Percentiles rank a stretch among this genome's conserved stretches.
These are phyloP conservation scores for Musca vetustissima DNA, from an alignment of 1,140 invertebrate genomes.

Conservation along the genomic window DNA sequence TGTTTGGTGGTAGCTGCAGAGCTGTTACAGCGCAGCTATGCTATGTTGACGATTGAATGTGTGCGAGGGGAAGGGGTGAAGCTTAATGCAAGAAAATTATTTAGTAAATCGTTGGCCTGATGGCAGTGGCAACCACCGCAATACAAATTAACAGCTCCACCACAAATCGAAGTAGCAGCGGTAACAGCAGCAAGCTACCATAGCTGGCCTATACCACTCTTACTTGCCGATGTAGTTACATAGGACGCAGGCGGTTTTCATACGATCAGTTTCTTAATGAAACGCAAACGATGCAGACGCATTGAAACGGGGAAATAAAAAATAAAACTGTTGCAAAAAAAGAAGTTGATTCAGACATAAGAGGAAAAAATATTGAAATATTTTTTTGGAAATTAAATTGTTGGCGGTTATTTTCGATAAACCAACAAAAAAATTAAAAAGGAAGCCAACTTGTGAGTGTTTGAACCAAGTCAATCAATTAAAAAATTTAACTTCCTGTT, in stretches of 20 bases:
- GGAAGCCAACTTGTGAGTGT: background rate
- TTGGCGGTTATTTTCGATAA: background rate
- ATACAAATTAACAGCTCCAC: background rate
- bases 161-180: background rate
- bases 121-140: too few relatives aligned
- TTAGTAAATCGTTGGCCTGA: too few relatives aligned
- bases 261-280: conserved; percentile 53
- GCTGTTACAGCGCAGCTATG: too few relatives aligned
- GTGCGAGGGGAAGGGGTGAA: too few relatives aligned
- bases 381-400: background rate
- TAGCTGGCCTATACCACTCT: conserved; percentile 6
- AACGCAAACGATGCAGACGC: conserved; percentile 55
- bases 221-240: conserved; percentile 12
- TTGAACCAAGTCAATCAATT: too few relatives aligned
- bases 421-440: background rate
- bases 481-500: too few relatives aligned
- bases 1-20: too few relatives aligned
- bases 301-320: conserved; percentile 23
- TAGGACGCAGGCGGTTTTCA: conserved; percentile 18
- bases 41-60: too few relatives aligned
- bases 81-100: too few relatives aligned
- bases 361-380: background rate
- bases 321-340: background rate
- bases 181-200: background rate
- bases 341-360: background rate